Evolutionary conservation across 2,113 vertebrate species (phyloP).

Genomic region (Rhinichthys klamathensis): DNA sequence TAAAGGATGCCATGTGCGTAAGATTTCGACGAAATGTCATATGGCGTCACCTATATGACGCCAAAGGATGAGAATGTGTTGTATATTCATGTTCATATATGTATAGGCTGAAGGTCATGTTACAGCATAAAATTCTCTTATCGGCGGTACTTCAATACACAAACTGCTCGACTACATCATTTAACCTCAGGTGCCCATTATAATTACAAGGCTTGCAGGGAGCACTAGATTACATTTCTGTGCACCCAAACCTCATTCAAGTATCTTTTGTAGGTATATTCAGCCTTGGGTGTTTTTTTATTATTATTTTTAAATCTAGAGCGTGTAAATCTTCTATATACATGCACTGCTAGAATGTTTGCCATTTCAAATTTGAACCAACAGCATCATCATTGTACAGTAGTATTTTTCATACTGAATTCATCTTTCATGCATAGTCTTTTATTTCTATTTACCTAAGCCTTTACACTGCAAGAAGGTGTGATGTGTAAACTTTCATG

Average conservation of each 20-base stretch:
- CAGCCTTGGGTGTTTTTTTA: not conserved
- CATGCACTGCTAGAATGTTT: not conserved
- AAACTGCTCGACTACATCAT: not conserved
- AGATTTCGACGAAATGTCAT: too few species aligned
- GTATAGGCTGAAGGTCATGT: not conserved
- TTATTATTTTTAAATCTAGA: not conserved
- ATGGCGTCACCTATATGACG: too few species aligned
- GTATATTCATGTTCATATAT: not conserved
- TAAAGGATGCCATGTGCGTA: too few species aligned
- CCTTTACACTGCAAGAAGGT: not conserved
- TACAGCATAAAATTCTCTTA: not conserved
- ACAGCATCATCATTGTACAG: not conserved
- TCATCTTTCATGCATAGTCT: not conserved
- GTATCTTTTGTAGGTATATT: not conserved
- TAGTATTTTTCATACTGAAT: not conserved
- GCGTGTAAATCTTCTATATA: not conserved
- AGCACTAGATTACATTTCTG: not conserved
- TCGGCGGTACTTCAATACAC: not conserved
- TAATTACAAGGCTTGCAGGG: not conserved
- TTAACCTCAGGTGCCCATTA: not conserved
- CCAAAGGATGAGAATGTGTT: too few species aligned
- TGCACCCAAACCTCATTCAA: not conserved
- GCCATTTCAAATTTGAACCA: not conserved
- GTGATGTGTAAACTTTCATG: not conserved
- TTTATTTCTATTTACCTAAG: not conserved